Conservation (phyloP, 37 sponge, comb jelly and placozoan species). For the Eunapius fragilis region DNA sequence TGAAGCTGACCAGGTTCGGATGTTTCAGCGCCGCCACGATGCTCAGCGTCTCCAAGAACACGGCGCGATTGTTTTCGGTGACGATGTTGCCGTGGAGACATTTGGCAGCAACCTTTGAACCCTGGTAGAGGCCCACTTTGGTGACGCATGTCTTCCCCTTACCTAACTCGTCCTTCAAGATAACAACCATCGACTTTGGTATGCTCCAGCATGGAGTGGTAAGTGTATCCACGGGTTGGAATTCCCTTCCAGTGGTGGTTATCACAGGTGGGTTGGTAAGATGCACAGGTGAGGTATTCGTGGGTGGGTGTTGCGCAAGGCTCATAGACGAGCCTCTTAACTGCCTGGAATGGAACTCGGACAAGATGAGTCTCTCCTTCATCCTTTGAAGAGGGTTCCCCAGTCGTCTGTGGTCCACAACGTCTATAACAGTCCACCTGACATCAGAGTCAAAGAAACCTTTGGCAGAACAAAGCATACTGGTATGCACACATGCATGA, state of each 20-base stretch:
- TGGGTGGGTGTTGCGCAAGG: constrained; percentile 48
- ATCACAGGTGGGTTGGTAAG: too few species aligned
- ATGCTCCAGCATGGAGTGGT: constrained; percentile 37
- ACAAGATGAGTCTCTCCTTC: constrained; percentile 24
- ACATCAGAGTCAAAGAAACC: not conserved
- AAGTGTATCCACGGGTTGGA: too few species aligned
- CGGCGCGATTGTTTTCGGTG: constrained; percentile 52
- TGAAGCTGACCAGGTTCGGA: constrained; percentile 73
- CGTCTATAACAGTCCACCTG: constrained; percentile 38
- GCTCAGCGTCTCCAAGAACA: constrained; percentile 65
- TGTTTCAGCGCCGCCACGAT: constrained; percentile 62
- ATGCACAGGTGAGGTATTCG: constrained; percentile 23
- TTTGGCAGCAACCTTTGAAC: constrained; percentile 69
- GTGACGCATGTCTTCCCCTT: constrained; percentile 64
- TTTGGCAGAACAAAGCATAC: not conserved
- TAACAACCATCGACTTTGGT: constrained; percentile 18
- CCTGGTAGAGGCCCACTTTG: constrained; percentile 55
- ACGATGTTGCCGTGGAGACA: constrained; percentile 50
- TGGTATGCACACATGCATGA: not conserved
- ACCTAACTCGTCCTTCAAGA: constrained; percentile 56
- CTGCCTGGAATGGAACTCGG: constrained; percentile 21
- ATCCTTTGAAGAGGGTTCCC: constrained; percentile 14
- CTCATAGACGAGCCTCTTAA: not conserved
- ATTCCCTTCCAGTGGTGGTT: too few species aligned
- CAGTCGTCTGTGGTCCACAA: constrained; percentile 1